Conservation (phyloP, 2,888 invertebrate species). For the Stegana nigrithorax region DNA sequence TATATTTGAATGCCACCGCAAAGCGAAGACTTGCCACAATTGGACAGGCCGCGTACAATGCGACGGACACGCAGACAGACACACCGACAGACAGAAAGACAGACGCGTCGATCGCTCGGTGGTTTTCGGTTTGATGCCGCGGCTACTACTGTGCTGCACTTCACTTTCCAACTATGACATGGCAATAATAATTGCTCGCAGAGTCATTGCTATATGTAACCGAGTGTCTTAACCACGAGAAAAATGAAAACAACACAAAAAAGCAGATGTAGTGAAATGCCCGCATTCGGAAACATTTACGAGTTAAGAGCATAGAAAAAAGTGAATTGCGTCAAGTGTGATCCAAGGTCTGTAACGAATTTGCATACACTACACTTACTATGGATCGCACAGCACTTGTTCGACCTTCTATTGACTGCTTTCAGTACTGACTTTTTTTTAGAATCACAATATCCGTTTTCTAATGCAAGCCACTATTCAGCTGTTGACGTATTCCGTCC, state of each 20-base stretch:
- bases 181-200: conserved; percentile 55
- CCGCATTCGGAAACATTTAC: conserved; percentile 44
- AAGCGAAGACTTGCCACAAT: too few relatives aligned
- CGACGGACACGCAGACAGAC: conserved; percentile 3
- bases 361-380: not conserved
- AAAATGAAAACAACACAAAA: too few relatives aligned
- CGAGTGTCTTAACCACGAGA: too few relatives aligned
- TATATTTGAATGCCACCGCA: conserved; percentile 61
- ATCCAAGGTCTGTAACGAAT: too few relatives aligned
- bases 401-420: too few relatives aligned
- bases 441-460: too few relatives aligned
- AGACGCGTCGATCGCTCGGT: conserved; percentile 28
- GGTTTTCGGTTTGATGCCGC: not conserved
- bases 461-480: too few relatives aligned
- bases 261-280: conserved; percentile 32
- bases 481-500: too few relatives aligned
- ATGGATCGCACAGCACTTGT: too few relatives aligned
- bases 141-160: conserved; percentile 37
- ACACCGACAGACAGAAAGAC: not conserved
- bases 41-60: not conserved
- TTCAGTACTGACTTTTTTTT: too few relatives aligned
- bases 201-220: conserved; percentile 25
- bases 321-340: too few relatives aligned
- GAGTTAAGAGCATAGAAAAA: conserved; percentile 2
- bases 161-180: conserved; percentile 58